These are phyloP conservation scores for Heliangelus exortis DNA, from an alignment of 2,797 vertebrate species.

Conservation along the genomic window DNA sequence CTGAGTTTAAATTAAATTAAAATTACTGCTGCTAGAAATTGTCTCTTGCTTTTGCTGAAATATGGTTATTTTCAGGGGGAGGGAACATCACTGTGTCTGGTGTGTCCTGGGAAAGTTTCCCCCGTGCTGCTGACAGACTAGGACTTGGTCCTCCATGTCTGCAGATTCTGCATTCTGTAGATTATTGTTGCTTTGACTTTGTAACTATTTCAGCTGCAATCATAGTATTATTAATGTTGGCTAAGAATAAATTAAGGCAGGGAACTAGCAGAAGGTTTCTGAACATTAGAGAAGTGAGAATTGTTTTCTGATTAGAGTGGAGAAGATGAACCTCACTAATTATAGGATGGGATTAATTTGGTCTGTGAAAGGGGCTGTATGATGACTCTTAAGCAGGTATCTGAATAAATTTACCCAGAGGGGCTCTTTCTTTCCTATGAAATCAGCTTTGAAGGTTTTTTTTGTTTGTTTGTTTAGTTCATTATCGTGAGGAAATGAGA, in stretches of 20 bases:
- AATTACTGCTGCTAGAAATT: background rate
- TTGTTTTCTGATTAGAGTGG: background rate
- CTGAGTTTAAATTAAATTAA: background rate
- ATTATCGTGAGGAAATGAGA: background rate
- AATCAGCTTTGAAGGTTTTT: background rate
- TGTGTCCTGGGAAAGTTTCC: background rate
- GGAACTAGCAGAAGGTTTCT: background rate
- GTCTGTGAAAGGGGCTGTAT: background rate
- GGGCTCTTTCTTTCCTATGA: background rate
- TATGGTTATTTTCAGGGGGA: background rate
- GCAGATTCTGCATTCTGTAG: background rate
- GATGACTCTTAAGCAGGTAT: background rate
- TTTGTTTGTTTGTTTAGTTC: background rate
- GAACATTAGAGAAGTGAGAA: background rate
- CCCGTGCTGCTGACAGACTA: background rate
- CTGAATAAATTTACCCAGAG: background rate
- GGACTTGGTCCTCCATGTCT: background rate
- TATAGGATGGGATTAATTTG: background rate
- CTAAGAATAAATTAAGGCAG: background rate
- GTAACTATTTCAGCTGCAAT: background rate
- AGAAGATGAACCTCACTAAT: background rate
- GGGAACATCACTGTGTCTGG: background rate
- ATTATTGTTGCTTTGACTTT: background rate
- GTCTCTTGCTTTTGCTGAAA: background rate
- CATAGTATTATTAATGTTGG: background rate